Evolutionary conservation across 1,140 invertebrate species (phyloP).

Genomic region (Drosophila elegans): DNA sequence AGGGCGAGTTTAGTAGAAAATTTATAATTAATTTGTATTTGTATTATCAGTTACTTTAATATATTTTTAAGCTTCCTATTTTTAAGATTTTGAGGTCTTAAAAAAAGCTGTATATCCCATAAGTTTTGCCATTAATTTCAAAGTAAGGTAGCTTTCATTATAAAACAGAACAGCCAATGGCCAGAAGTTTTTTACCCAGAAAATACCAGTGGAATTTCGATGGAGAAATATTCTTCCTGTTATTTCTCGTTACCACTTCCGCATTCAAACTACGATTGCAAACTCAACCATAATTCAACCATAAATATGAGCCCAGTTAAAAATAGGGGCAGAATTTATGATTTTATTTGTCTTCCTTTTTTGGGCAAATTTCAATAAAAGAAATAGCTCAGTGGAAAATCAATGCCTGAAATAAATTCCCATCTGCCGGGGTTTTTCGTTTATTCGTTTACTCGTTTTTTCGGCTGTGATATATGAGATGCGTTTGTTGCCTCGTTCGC

Average conservation of each 20-base stretch:
- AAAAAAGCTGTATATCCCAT: no score
- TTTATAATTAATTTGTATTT: no score
- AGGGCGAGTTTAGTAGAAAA: no score
- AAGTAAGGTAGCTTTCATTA: no score
- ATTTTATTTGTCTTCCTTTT: conserved; percentile 37
- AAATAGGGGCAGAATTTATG: conserved; percentile 21
- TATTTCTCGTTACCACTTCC: conserved; percentile 37
- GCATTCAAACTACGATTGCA: conserved; percentile 11
- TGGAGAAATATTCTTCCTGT: conserved; percentile 33
- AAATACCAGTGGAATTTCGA: conserved; percentile 1
- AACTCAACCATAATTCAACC: conserved; percentile 18
- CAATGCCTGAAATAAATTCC: conserved; percentile 38
- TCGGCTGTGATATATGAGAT: conserved; percentile 63
- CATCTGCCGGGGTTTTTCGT: neutral
- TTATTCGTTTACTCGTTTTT: neutral
- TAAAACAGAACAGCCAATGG: neutral
- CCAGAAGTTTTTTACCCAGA: neutral
- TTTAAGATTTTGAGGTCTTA: no score
- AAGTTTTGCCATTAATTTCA: no score
- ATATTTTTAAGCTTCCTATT: no score
- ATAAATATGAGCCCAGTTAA: conserved; percentile 23
- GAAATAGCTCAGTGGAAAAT: conserved; percentile 45
- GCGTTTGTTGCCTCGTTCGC: conserved; percentile 57
- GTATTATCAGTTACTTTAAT: no score
- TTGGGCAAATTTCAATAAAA: conserved; percentile 25